phyloP scores from a whole-genome alignment of 2,113 vertebrate species.

The Scomber japonicus region DNA sequence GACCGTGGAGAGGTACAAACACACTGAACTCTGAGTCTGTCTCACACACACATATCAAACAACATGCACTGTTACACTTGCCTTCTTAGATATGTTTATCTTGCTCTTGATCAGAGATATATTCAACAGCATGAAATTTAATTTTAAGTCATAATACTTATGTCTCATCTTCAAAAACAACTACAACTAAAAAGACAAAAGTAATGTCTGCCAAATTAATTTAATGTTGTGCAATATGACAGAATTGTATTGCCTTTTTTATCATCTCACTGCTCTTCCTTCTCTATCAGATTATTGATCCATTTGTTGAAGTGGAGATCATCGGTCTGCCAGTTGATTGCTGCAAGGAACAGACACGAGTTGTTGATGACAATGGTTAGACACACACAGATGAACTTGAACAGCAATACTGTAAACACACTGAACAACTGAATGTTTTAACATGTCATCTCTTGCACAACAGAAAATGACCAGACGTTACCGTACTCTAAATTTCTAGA shows the following conservation, averaged over 20 bases:
- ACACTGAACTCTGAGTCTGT: slow-evolving; percentile 43
- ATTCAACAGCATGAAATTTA: neutral
- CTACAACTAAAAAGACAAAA: too few relatives aligned
- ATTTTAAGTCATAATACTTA: too few relatives aligned
- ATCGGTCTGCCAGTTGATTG: slow-evolving; percentile 96
- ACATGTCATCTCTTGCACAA: too few relatives aligned
- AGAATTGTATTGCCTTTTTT: too few relatives aligned
- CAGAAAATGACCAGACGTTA: too few relatives aligned
- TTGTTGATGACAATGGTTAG: slow-evolving; percentile 97
- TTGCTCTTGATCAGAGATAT: slow-evolving; percentile 8
- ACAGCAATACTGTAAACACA: neutral
- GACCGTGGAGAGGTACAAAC: slow-evolving; percentile 94
- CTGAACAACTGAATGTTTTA: neutral
- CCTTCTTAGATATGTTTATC: neutral
- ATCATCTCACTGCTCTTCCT: neutral
- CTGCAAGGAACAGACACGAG: slow-evolving; percentile 97
- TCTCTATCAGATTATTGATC: slow-evolving; percentile 93
- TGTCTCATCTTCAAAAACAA: too few relatives aligned
- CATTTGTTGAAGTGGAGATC: slow-evolving; percentile 98
- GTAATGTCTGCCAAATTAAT: too few relatives aligned
- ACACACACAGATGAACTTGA: neutral
- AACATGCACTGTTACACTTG: neutral
- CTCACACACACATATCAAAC: neutral
- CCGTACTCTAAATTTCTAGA: too few relatives aligned
- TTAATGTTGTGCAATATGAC: too few relatives aligned